A percentile compares a stretch with the other conserved stretches of the same genome.
phyloP scores from a whole-genome alignment of 2,113 vertebrate species.

The Phycodurus eques region DNA sequence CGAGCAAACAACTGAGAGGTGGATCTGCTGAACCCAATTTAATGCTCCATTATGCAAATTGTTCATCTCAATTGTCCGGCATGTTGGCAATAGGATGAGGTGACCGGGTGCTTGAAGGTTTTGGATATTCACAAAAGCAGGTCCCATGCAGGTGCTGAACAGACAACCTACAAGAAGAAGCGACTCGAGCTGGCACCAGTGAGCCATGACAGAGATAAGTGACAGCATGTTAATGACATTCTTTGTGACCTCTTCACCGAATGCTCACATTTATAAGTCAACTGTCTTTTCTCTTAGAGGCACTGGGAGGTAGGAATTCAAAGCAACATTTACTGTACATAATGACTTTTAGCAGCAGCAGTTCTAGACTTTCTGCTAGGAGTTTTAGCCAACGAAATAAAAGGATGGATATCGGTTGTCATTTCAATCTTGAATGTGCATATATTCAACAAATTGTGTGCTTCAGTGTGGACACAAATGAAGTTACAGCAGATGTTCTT shows the following conservation, averaged over 20 bases:
- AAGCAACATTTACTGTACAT: slow-evolving; percentile 21
- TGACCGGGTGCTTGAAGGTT: slow-evolving; percentile 56
- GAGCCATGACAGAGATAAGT: slow-evolving; percentile 56
- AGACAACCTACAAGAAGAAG: slow-evolving; percentile 58
- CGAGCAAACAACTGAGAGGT: slow-evolving; percentile 58
- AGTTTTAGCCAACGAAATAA: not conserved
- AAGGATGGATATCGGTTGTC: slow-evolving; percentile 33
- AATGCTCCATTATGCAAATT: slow-evolving; percentile 83
- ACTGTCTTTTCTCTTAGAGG: slow-evolving; percentile 47
- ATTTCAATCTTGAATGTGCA: slow-evolving; percentile 36
- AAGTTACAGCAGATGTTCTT: slow-evolving; percentile 23
- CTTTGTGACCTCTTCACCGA: slow-evolving; percentile 42
- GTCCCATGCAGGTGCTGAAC: slow-evolving; percentile 64
- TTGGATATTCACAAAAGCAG: slow-evolving; percentile 59
- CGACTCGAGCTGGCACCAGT: slow-evolving; percentile 48
- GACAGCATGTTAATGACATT: slow-evolving; percentile 55
- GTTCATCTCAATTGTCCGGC: slow-evolving; percentile 81
- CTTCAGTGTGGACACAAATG: slow-evolving; percentile 20
- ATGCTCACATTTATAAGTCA: slow-evolving; percentile 62
- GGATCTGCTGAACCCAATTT: slow-evolving; percentile 75
- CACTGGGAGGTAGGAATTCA: slow-evolving; percentile 4
- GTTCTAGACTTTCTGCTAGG: not conserved
- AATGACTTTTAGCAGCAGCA: slow-evolving; percentile 17
- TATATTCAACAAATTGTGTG: slow-evolving; percentile 8
- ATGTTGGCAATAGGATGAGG: slow-evolving; percentile 68